Evolutionary conservation across 2,113 vertebrate genomes (phyloP), one percentile per base, ranked within the genome.

Genomic region (Melanerpes aurifrons): DNA sequence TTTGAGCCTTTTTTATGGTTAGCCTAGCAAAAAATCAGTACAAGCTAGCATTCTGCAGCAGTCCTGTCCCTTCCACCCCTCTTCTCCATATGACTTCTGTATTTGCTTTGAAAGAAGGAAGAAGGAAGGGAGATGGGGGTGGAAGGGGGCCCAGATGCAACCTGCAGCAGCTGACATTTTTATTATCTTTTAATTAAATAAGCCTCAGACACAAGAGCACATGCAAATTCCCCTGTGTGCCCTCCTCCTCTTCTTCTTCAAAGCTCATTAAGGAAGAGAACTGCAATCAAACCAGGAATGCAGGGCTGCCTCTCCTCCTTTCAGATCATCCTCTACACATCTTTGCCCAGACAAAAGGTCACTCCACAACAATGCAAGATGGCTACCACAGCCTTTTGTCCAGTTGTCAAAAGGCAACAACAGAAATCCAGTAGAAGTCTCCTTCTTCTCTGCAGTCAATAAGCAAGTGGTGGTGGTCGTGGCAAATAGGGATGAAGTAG

Each of bases 101-200:
- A 31, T 56, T 75, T 77, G 58, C 61, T 94, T 88, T 90, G 84
- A 82, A 85, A 90, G 74, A 95, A 94, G 86, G 76, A 95, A 86
- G 75, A 77, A 90, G 54, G 81, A 90, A 90, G 61, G 63, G 59
- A 92, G 54, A 64, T 57, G 74, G 59, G 57, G 32, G 61, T 1
- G 6, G 92, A 95, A 92, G 40, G 50, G 71, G 66, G 94, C 96
- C 87, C 96, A 96, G 97, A 96, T 58, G 93, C 96, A 97, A 94
- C 94, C 95, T 96, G 95, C 69, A 75, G 92, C 95, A 97, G 96
- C 97, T 97, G 97, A 96, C 89, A 43, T 94, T 96, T 97, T 97
- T 97, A 97, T 97, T 97, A 95, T 96, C 92, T 98, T 98, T 98
- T 98, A 98, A 98, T 98, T 98, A 97, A 97, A 97, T 97, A 96